These are phyloP conservation scores for Barnardius zonarius DNA, from an alignment of 2,113 vertebrate species.

Conservation along the genomic window DNA sequence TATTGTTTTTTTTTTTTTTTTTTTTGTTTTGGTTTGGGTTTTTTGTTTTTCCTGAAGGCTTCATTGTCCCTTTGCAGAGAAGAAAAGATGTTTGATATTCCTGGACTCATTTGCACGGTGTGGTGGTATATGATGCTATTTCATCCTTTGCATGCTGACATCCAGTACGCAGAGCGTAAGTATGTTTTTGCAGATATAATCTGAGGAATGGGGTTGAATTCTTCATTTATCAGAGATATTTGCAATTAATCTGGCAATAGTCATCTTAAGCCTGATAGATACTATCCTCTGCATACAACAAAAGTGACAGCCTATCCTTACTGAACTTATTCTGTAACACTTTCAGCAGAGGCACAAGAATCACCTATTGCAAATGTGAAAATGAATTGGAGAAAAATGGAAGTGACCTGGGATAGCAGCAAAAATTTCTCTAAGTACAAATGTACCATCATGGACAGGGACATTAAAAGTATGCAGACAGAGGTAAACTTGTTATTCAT, in stretches of 20 bases:
- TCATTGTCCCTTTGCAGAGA: neutral
- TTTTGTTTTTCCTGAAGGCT: neutral
- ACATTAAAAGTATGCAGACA: accelerated
- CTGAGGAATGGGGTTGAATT: neutral
- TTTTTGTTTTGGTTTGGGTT: no score
- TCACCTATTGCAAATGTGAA: neutral
- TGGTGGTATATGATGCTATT: neutral
- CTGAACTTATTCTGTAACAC: neutral
- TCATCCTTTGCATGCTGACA: neutral
- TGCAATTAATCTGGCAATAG: neutral
- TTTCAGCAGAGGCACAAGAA: neutral
- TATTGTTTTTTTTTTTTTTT: neutral
- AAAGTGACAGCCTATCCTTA: neutral
- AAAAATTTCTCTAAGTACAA: neutral
- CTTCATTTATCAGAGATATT: neutral
- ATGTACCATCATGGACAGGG: neutral
- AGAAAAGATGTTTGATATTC: constrained; percentile 12
- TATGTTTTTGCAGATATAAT: neutral
- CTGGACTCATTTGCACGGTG: neutral
- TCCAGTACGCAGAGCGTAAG: neutral
- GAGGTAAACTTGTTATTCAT: neutral
- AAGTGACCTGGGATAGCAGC: constrained; percentile 51
- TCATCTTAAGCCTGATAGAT: neutral
- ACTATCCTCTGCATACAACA: neutral
- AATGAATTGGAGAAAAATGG: neutral